Conservation (phyloP, 2,888 invertebrate genomes). For the Drosophila stalkeri region DNA sequence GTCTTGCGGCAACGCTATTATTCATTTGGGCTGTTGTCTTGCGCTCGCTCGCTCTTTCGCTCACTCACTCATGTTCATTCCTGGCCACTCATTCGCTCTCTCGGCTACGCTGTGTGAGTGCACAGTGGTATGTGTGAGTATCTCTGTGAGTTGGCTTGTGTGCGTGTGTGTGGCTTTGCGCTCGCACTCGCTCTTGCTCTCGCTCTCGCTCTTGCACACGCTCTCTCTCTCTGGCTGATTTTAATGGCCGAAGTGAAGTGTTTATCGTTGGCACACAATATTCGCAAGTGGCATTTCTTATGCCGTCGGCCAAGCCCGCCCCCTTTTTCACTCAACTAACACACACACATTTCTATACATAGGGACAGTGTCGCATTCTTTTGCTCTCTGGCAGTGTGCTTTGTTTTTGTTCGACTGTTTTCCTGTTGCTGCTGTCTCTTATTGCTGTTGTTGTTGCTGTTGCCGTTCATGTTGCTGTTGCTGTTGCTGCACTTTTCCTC, state of each 20-base stretch:
- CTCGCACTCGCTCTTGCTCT: slow-evolving; percentile 38
- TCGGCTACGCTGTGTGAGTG: slow-evolving; percentile 33
- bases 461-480: not conserved
- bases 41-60: slow-evolving; percentile 49
- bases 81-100: slow-evolving; percentile 57
- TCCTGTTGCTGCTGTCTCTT: slow-evolving; percentile 66
- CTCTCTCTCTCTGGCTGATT: slow-evolving; percentile 73
- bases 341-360: slow-evolving; percentile 17
- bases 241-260: slow-evolving; percentile 85
- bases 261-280: slow-evolving; percentile 85
- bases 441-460: slow-evolving; percentile 1
- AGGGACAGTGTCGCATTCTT: slow-evolving; percentile 57
- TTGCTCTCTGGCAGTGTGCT: slow-evolving; percentile 44
- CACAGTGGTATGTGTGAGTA: slow-evolving; percentile 18
- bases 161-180: slow-evolving; percentile 19
- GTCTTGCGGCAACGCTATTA: slow-evolving; percentile 85
- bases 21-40: slow-evolving; percentile 79
- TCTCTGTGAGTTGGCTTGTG: slow-evolving; percentile 14
- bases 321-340: slow-evolving; percentile 61
- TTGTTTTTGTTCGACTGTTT: slow-evolving; percentile 59
- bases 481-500: slow-evolving; percentile 67
- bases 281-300: slow-evolving; percentile 83
- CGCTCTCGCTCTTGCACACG: slow-evolving; percentile 21
- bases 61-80: slow-evolving; percentile 65
- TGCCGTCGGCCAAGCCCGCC: slow-evolving; percentile 72